Evolutionary conservation across 1,140 invertebrate genomes (phyloP).

Genomic region (Drosophila ambigua): DNA sequence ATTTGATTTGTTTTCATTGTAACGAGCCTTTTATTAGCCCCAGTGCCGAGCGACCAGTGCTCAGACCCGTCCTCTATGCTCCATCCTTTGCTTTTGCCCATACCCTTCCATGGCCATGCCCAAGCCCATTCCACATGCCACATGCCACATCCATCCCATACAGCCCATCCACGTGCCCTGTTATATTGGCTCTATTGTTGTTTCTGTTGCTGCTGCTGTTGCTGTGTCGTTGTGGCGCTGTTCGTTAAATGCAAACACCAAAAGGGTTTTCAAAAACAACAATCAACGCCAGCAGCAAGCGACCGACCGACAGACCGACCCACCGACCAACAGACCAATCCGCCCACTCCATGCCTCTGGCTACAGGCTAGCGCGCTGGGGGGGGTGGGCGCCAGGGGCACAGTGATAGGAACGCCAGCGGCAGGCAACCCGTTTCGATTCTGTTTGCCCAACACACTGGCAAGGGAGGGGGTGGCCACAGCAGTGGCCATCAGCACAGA

Average conservation of each 20-base stretch:
- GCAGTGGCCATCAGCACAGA: not conserved
- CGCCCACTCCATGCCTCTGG: not conserved
- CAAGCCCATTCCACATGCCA: no score
- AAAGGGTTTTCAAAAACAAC: conserved; percentile 75
- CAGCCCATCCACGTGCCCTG: conserved; percentile 6
- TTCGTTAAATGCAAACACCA: conserved; percentile 82
- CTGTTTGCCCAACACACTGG: conserved; percentile 55
- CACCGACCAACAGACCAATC: conserved; percentile 5
- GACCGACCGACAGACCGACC: conserved; percentile 2
- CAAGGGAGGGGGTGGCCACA: conserved; percentile 41
- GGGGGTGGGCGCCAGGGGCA: not conserved
- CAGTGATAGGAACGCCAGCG: conserved; percentile 41
- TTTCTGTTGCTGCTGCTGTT: conserved; percentile 17
- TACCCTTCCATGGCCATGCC: conserved; percentile 2
- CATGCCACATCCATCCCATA: not conserved
- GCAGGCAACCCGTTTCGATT: conserved; percentile 76
- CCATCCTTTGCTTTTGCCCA: not conserved
- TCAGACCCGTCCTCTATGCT: no score
- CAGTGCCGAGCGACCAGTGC: conserved; percentile 14
- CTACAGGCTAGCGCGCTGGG: not conserved
- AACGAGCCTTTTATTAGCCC: conserved; percentile 80
- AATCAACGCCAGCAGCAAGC: conserved; percentile 61
- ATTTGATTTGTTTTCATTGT: conserved; percentile 82
- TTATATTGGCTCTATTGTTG: conserved; percentile 75
- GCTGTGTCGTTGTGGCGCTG: conserved; percentile 66